These are phyloP conservation scores for Antheraea pernyi DNA, from an alignment of 1,140 invertebrate species.

Conservation along the genomic window DNA sequence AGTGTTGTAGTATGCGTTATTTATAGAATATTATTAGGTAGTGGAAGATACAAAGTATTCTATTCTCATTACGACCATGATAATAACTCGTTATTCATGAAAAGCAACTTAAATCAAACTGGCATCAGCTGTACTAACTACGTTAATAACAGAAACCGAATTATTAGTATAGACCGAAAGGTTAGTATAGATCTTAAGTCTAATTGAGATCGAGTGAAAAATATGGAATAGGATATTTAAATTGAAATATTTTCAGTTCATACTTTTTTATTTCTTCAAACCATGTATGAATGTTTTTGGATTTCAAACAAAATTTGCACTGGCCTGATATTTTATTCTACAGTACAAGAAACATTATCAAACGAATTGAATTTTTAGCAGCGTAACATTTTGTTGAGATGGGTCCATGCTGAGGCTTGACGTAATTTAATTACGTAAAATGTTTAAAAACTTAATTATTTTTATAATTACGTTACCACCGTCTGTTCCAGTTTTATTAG, in stretches of 20 bases:
- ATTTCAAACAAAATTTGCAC: neutral
- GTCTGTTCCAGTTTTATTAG: neutral
- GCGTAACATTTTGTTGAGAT: neutral
- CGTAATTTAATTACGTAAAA: neutral
- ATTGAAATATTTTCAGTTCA: no score
- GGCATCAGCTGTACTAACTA: neutral
- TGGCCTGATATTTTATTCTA: neutral
- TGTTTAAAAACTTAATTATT: conserved; percentile 1
- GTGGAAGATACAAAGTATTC: no score
- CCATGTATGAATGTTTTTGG: neutral
- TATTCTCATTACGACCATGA: no score
- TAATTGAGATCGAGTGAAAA: neutral
- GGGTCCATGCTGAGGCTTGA: neutral
- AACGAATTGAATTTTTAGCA: neutral
- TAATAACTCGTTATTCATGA: no score
- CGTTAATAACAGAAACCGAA: neutral
- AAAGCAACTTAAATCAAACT: neutral
- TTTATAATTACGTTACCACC: neutral
- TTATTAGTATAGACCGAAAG: no score
- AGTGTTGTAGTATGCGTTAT: no score
- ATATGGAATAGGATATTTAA: no score
- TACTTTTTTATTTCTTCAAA: neutral
- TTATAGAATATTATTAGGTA: no score
- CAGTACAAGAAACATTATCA: neutral
- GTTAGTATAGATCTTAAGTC: neutral